Evolutionary conservation across 2,888 invertebrate genomes (phyloP).

Genomic region (Dexiosoma caninum): DNA sequence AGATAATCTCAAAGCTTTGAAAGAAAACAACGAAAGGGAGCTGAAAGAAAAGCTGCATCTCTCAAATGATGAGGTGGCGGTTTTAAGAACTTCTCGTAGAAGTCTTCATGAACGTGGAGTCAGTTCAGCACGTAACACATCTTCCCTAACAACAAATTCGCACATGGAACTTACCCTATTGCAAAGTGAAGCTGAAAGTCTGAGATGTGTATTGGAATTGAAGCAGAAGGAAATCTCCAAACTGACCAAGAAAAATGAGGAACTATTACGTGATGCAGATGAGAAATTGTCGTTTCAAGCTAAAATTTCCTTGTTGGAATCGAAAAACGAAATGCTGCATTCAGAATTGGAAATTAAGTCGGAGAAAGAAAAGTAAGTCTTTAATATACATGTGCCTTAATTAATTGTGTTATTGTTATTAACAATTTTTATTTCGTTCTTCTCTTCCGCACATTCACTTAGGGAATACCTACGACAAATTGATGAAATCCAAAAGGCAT

Average conservation of each 20-base stretch:
- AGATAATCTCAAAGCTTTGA: slow-evolving; percentile 69
- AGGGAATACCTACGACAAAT: slow-evolving; percentile 85
- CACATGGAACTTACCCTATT: slow-evolving; percentile 77
- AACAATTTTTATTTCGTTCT: background rate
- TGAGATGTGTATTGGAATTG: slow-evolving; percentile 92
- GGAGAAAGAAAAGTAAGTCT: slow-evolving; percentile 82
- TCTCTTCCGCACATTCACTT: slow-evolving; percentile 59
- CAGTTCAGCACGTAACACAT: slow-evolving; percentile 70
- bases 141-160: slow-evolving; percentile 64
- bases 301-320: slow-evolving; percentile 86
- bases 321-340: slow-evolving; percentile 91
- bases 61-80: slow-evolving; percentile 75
- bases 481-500: slow-evolving; percentile 84
- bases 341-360: slow-evolving; percentile 81
- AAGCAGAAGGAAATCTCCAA: slow-evolving; percentile 91
- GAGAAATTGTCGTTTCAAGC: slow-evolving; percentile 85
- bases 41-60: slow-evolving; percentile 74
- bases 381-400: slow-evolving; percentile 31
- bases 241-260: slow-evolving; percentile 84
- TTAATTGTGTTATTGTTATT: background rate
- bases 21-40: slow-evolving; percentile 73
- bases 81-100: slow-evolving; percentile 68
- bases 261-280: slow-evolving; percentile 85
- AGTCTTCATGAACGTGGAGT: slow-evolving; percentile 79
- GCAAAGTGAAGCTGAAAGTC: slow-evolving; percentile 87